phyloP scores from a whole-genome alignment of 2,888 invertebrate genomes.

The Nebria salina region DNA sequence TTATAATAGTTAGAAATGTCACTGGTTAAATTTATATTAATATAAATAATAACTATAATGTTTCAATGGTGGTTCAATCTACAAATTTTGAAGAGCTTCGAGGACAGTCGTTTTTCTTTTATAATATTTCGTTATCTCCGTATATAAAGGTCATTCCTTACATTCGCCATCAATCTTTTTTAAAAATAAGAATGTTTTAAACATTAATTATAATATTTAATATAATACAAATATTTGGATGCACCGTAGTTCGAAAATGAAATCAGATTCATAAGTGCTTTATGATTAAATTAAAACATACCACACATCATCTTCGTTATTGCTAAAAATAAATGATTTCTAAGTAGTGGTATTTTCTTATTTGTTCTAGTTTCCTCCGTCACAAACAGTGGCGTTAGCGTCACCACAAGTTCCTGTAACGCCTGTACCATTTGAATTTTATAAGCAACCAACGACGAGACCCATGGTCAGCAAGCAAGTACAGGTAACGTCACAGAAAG shows the following conservation, averaged over 20 bases:
- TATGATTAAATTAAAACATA: neutral
- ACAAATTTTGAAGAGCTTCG: neutral
- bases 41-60: neutral
- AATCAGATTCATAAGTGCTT: neutral
- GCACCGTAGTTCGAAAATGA: too few relatives aligned
- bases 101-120: neutral
- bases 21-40: neutral
- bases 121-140: too few relatives aligned
- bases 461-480: slow-evolving; percentile 71
- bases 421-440: slow-evolving; percentile 69
- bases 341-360: slow-evolving; percentile 1
- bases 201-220: too few relatives aligned
- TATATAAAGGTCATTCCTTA: too few relatives aligned
- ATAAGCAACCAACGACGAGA: slow-evolving; percentile 66
- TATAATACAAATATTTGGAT: too few relatives aligned
- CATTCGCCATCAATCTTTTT: too few relatives aligned
- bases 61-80: neutral
- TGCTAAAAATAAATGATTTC: neutral
- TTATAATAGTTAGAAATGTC: neutral
- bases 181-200: too few relatives aligned
- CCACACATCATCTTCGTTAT: too few relatives aligned
- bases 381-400: slow-evolving; percentile 67
- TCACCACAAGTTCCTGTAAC: slow-evolving; percentile 67
- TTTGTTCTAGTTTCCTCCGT: slow-evolving; percentile 75
- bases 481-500: slow-evolving; percentile 63